Percentiles rank a stretch among this genome's conserved stretches.
phyloP scores from a whole-genome alignment of 2,797 vertebrate species.

The Anguilla pacifica region DNA sequence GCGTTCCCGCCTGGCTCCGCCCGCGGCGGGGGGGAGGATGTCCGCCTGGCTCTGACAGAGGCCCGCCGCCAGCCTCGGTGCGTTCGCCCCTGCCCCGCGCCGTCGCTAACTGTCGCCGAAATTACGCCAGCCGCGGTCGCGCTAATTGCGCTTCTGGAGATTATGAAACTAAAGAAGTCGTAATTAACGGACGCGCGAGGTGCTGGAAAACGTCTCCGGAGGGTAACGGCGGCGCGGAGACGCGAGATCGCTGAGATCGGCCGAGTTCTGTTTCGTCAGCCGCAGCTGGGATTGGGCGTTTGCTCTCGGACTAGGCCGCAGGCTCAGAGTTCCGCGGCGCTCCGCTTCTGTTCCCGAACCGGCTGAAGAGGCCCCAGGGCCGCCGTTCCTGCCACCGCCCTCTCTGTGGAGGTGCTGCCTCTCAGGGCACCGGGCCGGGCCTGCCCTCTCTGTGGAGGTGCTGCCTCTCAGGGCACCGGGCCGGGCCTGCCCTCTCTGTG shows the following conservation, averaged over 20 bases:
- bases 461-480: too few relatives aligned
- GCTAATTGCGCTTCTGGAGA: not conserved
- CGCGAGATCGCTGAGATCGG: not conserved
- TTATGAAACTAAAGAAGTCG: not conserved
- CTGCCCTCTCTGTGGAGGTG: too few relatives aligned
- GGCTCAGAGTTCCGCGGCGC: too few relatives aligned
- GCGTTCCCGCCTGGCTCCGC: conserved; percentile 39
- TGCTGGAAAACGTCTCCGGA: not conserved
- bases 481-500: too few relatives aligned
- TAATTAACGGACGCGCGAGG: not conserved
- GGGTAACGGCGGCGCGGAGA: not conserved
- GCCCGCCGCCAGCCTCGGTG: not conserved
- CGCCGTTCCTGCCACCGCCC: not conserved
- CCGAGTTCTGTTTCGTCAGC: not conserved
- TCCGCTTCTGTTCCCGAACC: not conserved
- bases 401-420: too few relatives aligned
- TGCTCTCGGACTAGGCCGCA: not conserved
- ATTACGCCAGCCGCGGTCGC: not conserved
- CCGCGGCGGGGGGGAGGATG: not conserved
- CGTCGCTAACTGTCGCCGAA: not conserved
- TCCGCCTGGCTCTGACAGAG: not conserved
- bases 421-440: too few relatives aligned
- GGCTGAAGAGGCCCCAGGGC: not conserved
- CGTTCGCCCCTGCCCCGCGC: not conserved
- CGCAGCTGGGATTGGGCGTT: not conserved